Evolutionary conservation across 2,888 invertebrate species (phyloP).

Genomic region (Dione juno): DNA sequence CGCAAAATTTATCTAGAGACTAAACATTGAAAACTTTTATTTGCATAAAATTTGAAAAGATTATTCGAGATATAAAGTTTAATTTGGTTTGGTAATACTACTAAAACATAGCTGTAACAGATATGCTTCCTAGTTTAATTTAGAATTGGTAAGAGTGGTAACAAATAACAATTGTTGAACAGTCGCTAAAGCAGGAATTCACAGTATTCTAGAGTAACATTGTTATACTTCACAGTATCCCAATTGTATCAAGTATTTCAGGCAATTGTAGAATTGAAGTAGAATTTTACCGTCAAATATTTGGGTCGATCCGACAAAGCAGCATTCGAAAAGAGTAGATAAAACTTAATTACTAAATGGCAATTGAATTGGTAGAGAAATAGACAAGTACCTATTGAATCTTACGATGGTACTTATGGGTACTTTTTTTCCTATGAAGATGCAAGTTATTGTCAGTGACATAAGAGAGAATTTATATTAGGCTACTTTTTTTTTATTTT

Average conservation of each 20-base stretch:
- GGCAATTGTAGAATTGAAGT: conserved; percentile 24
- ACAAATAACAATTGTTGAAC: conserved; percentile 30
- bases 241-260: conserved; percentile 32
- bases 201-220: conserved; percentile 19
- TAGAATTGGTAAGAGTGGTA: conserved; percentile 8
- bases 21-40: conserved; percentile 14
- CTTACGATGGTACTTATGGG: background rate
- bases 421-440: background rate
- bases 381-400: background rate
- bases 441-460: background rate
- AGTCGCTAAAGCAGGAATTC: conserved; percentile 27
- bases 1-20: conserved; percentile 6
- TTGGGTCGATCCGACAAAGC: conserved; percentile 20
- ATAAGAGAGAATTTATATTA: background rate
- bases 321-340: background rate
- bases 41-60: background rate
- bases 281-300: conserved; percentile 23
- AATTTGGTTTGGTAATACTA: background rate
- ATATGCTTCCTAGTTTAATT: background rate
- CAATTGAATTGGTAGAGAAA: conserved; percentile 6
- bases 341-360: background rate
- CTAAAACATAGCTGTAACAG: background rate
- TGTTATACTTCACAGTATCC: conserved; percentile 29
- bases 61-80: background rate
- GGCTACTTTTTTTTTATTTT: too few relatives aligned